phyloP scores from a whole-genome alignment of 2,113 vertebrate genomes.

The Lathamus discolor region DNA sequence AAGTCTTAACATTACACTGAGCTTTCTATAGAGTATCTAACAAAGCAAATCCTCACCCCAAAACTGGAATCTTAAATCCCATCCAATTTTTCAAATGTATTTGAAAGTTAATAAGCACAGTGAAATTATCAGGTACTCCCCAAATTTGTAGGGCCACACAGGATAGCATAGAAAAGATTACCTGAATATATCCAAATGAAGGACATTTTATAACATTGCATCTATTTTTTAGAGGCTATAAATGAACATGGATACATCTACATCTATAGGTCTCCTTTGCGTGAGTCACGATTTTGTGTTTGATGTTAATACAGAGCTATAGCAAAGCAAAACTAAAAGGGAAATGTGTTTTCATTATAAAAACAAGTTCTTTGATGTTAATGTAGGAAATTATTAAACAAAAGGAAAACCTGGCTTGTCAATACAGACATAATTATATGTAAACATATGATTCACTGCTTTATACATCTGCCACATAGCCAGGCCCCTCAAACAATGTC shows the following conservation, averaged over 20 bases:
- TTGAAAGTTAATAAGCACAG: not conserved
- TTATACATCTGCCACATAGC: slow-evolving; percentile 74
- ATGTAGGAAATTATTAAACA: slow-evolving; percentile 73
- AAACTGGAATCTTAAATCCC: not conserved
- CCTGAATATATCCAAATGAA: not conserved
- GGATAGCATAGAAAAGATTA: not conserved
- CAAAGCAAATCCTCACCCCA: not conserved
- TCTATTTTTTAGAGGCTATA: not conserved
- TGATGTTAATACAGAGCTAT: slow-evolving; percentile 21
- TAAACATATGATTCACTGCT: slow-evolving; percentile 71
- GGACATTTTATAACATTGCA: not conserved
- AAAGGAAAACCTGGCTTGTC: slow-evolving; percentile 72
- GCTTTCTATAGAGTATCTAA: not conserved
- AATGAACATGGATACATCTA: not conserved
- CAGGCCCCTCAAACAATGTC: slow-evolving; percentile 71
- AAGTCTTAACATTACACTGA: not conserved
- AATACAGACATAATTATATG: slow-evolving; percentile 70
- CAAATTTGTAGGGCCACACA: not conserved
- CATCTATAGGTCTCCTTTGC: not conserved
- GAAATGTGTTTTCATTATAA: slow-evolving; percentile 57
- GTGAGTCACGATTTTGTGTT: not conserved
- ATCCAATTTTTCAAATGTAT: not conserved
- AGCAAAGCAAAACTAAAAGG: slow-evolving; percentile 39
- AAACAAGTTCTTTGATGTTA: slow-evolving; percentile 70
- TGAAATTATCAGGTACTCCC: not conserved